These are phyloP conservation scores for Pempheris klunzingeri DNA, from an alignment of 2,797 vertebrate genomes.

Conservation along the genomic window DNA sequence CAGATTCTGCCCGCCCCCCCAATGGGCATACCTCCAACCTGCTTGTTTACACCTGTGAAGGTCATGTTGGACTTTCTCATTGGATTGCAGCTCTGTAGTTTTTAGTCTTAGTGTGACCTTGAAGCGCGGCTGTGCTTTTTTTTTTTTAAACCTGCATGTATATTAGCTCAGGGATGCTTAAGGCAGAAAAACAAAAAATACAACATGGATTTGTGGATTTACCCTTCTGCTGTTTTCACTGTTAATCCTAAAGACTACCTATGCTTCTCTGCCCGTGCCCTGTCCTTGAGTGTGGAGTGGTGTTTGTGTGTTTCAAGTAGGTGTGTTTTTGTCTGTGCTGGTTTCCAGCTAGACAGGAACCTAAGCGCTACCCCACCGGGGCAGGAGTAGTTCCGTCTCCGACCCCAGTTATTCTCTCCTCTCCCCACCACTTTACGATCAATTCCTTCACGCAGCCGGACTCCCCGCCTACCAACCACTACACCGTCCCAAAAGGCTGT, in stretches of 20 bases:
- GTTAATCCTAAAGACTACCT: slow-evolving; percentile 29
- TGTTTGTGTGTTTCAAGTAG: slow-evolving; percentile 44
- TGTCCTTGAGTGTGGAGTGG: slow-evolving; percentile 43
- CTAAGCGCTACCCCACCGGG: slow-evolving; percentile 12
- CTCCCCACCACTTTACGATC: slow-evolving; percentile 63
- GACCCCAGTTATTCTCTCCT: slow-evolving; percentile 38
- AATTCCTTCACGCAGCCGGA: slow-evolving; percentile 60
- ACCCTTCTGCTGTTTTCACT: slow-evolving; percentile 21
- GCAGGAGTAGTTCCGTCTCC: slow-evolving; percentile 41
- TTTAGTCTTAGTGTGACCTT: slow-evolving; percentile 37
- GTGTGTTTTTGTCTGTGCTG: slow-evolving; percentile 30
- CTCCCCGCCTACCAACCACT: slow-evolving; percentile 18
- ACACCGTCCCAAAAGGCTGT: slow-evolving; percentile 55
- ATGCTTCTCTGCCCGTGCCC: slow-evolving; percentile 10
- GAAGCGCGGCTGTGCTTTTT: not conserved
- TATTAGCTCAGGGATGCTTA: slow-evolving; percentile 23
- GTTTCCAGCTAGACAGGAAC: slow-evolving; percentile 13
- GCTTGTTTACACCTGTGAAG: slow-evolving; percentile 36
- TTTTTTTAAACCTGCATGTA: slow-evolving; percentile 28
- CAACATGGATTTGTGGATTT: slow-evolving; percentile 29
- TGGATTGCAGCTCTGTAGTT: slow-evolving; percentile 15
- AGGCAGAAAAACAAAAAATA: not conserved
- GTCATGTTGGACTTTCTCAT: slow-evolving; percentile 19
- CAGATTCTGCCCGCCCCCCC: not conserved
- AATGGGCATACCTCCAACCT: slow-evolving; percentile 47